These are phyloP conservation scores for Scartelaos histophorus DNA, from an alignment of 2,113 vertebrate species.

Conservation along the genomic window DNA sequence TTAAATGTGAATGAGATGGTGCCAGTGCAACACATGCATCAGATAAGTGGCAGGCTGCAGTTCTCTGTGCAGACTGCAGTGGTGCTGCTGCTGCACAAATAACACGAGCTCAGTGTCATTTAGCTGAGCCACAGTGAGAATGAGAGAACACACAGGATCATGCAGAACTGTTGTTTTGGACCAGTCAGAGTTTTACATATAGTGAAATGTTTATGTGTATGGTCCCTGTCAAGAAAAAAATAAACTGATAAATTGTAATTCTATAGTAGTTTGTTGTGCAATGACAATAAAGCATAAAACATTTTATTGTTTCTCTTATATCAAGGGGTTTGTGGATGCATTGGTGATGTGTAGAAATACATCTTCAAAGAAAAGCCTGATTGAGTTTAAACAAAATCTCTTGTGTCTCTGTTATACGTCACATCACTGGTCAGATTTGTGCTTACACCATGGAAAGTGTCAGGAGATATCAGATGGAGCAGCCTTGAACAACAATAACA, in stretches of 20 bases:
- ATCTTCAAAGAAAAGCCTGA: background rate
- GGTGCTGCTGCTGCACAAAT: constrained; percentile 72
- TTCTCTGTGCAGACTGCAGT: constrained; percentile 64
- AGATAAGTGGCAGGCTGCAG: constrained; percentile 47
- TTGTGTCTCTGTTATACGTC: background rate
- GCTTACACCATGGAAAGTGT: background rate
- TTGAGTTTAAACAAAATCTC: background rate
- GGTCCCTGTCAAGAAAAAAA: too few species aligned
- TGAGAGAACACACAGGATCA: constrained; percentile 19
- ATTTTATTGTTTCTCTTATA: background rate
- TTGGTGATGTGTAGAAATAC: background rate
- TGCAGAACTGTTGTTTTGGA: background rate
- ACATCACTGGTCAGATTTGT: constrained; percentile 1
- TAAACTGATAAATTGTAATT: too few species aligned
- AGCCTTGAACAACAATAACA: background rate
- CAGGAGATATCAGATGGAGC: background rate
- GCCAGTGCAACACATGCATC: constrained; percentile 6
- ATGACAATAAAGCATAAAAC: too few species aligned
- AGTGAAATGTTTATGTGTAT: background rate
- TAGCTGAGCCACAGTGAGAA: constrained; percentile 62
- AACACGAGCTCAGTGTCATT: constrained; percentile 45
- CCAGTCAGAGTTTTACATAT: background rate
- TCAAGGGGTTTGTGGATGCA: background rate
- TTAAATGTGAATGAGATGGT: background rate
- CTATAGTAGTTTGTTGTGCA: too few species aligned